phyloP scores from a whole-genome alignment of 2,797 vertebrate genomes.

The Pseudochirops cupreus region DNA sequence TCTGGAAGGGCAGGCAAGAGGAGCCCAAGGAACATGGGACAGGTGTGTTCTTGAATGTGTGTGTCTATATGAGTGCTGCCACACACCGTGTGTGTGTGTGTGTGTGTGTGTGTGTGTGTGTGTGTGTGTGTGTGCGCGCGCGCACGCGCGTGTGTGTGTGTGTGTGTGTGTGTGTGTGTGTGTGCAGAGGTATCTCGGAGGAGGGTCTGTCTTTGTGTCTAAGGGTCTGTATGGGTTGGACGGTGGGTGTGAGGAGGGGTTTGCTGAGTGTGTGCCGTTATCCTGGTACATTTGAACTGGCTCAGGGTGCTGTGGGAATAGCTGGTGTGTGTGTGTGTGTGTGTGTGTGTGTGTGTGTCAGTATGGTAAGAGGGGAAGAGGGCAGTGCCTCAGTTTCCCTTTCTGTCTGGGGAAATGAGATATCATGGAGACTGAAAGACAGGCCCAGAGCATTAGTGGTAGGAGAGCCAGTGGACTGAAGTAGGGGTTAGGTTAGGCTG shows the following conservation, averaged over 20 bases:
- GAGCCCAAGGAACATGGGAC: constrained; percentile 53
- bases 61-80: neutral
- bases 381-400: neutral
- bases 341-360: neutral
- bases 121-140: too few relatives aligned
- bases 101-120: too few relatives aligned
- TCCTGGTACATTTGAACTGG: neutral
- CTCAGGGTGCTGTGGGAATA: neutral
- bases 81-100: neutral
- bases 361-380: neutral
- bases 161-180: too few relatives aligned
- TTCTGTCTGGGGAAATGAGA: neutral
- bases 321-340: neutral
- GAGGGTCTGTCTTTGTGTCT: neutral
- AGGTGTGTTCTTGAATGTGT: constrained; percentile 64
- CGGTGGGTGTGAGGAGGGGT: neutral
- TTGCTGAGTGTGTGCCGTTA: neutral
- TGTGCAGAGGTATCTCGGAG: neutral
- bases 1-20: neutral
- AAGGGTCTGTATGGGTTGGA: neutral
- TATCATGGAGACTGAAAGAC: neutral
- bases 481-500: too few relatives aligned
- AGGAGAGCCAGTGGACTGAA: neutral
- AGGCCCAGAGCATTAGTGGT: neutral
- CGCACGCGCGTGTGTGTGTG: neutral